Conservation (phyloP, 2,797 vertebrate species). For the Sarcoramphus papa region DNA sequence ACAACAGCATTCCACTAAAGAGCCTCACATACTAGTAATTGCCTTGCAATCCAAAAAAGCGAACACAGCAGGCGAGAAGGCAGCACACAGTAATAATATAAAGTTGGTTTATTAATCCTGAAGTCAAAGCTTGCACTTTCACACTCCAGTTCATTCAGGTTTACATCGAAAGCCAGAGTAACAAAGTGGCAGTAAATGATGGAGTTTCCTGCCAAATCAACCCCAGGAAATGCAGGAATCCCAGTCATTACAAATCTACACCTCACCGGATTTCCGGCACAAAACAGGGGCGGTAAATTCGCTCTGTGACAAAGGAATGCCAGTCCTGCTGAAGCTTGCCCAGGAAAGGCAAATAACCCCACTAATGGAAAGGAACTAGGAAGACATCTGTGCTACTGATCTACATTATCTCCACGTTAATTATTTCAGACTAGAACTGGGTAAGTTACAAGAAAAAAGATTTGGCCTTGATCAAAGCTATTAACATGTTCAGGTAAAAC, state of each 20-base stretch:
- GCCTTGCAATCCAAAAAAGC: background rate
- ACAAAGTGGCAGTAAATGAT: background rate
- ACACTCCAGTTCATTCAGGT: background rate
- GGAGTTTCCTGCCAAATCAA: conserved; percentile 25
- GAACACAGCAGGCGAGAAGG: fast-evolving
- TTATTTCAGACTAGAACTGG: background rate
- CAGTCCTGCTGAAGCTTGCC: background rate
- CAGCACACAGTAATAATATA: fast-evolving
- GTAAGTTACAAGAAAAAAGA: background rate
- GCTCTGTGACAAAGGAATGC: background rate
- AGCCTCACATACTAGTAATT: background rate
- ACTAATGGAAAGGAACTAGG: background rate
- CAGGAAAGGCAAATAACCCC: background rate
- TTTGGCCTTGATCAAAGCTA: background rate
- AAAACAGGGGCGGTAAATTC: background rate
- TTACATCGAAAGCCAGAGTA: background rate
- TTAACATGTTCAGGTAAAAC: background rate
- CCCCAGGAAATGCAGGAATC: conserved; percentile 21
- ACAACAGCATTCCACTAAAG: background rate
- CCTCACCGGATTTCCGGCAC: background rate
- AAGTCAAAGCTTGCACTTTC: background rate
- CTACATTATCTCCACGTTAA: background rate
- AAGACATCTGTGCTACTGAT: background rate
- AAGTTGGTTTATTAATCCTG: background rate
- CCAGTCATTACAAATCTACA: background rate